A percentile compares a stretch with the other conserved stretches of the same genome.
These are phyloP conservation scores for Anguilla obscura DNA, from an alignment of 2,797 vertebrate genomes.

Conservation along the genomic window DNA sequence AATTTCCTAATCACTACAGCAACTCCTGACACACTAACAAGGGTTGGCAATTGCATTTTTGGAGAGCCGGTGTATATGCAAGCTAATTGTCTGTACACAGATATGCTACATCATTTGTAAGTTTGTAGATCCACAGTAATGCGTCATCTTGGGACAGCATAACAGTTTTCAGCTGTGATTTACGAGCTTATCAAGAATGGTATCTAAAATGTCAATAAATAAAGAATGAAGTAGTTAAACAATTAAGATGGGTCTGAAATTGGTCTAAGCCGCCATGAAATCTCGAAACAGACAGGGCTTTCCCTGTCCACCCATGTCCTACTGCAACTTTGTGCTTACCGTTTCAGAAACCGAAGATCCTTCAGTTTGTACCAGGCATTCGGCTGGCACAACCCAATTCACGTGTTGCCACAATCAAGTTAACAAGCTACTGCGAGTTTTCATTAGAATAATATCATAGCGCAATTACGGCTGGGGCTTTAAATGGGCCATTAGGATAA, in stretches of 20 bases:
- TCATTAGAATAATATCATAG: constrained; percentile 19
- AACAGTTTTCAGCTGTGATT: too few relatives aligned
- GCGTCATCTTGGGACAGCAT: too few relatives aligned
- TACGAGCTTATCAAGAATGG: too few relatives aligned
- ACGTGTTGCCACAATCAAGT: background rate
- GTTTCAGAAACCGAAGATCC: background rate
- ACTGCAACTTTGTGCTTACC: background rate
- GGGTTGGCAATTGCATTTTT: too few relatives aligned
- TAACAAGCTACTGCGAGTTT: constrained; percentile 24
- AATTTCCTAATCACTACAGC: too few relatives aligned
- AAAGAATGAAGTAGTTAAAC: background rate
- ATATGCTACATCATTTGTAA: too few relatives aligned
- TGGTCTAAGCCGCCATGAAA: background rate
- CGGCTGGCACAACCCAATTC: background rate
- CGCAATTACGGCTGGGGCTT: constrained; percentile 3
- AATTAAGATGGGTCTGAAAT: background rate
- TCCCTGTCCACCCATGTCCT: background rate
- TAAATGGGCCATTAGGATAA: constrained; percentile 20
- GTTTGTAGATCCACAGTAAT: too few relatives aligned
- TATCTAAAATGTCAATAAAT: too few relatives aligned
- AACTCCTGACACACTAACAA: too few relatives aligned
- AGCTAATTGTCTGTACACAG: too few relatives aligned
- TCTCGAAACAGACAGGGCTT: background rate
- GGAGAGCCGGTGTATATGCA: too few relatives aligned
- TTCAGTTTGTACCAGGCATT: background rate